These are phyloP conservation scores for Pheucticus melanocephalus DNA, from an alignment of 2,113 vertebrate genomes.

Conservation along the genomic window DNA sequence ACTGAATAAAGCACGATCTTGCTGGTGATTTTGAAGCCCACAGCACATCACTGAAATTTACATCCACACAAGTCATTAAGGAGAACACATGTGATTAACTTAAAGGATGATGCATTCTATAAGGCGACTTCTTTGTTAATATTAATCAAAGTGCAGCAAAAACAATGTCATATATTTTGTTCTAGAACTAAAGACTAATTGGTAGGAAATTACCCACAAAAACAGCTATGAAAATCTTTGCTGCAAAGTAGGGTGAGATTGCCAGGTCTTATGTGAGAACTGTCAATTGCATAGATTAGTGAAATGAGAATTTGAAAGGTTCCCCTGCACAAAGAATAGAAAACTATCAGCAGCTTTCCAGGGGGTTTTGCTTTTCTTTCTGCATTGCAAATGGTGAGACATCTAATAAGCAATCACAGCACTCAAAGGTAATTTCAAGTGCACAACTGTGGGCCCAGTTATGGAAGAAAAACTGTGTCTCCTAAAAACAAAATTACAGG, in stretches of 20 bases:
- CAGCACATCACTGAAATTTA: neutral
- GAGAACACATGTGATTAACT: neutral
- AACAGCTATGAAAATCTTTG: slow-evolving; percentile 39
- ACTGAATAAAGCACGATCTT: neutral
- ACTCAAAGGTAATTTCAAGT: neutral
- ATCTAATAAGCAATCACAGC: neutral
- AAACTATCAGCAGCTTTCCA: neutral
- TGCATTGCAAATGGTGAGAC: neutral
- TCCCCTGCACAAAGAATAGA: slow-evolving; percentile 22
- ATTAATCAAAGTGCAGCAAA: slow-evolving; percentile 16
- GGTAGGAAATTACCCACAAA: slow-evolving; percentile 29
- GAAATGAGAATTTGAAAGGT: slow-evolving; percentile 48
- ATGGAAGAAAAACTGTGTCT: neutral
- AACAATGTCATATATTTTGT: neutral
- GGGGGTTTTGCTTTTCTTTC: neutral
- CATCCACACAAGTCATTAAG: neutral
- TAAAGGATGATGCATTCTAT: neutral
- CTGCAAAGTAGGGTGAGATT: slow-evolving; percentile 27
- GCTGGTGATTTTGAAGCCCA: neutral
- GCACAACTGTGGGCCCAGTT: neutral
- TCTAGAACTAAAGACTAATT: slow-evolving; percentile 27
- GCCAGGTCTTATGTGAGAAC: slow-evolving; percentile 38
- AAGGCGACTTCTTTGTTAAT: neutral
- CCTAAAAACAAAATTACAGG: neutral
- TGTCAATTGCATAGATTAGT: slow-evolving; percentile 33